These are phyloP conservation scores for Diplolepis rosae DNA, from an alignment of 2,888 invertebrate species.

Conservation along the genomic window DNA sequence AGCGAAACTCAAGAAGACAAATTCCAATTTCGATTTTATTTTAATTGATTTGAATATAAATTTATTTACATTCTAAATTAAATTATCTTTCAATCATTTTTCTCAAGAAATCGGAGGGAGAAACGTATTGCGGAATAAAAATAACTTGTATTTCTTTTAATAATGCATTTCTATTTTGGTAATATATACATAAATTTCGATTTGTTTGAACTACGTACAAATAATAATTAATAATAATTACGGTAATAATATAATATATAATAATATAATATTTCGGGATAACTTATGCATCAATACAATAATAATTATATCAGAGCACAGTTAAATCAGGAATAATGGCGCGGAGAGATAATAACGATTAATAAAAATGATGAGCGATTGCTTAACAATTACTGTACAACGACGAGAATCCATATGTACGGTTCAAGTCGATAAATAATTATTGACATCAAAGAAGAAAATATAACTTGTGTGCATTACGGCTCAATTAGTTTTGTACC, in stretches of 20 bases:
- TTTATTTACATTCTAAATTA: no score
- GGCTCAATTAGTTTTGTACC: not conserved
- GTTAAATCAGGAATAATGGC: slow-evolving; percentile 10
- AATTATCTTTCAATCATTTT: no score
- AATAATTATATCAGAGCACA: slow-evolving; percentile 14
- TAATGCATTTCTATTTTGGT: slow-evolving; percentile 56
- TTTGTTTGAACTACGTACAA: slow-evolving; percentile 38
- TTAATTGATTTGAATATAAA: no score
- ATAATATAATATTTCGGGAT: slow-evolving; percentile 31
- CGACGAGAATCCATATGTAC: slow-evolving; percentile 4
- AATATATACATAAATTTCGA: slow-evolving; percentile 40
- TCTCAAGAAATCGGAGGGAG: no score
- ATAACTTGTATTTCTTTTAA: slow-evolving; percentile 43
- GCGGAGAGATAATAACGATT: slow-evolving; percentile 13
- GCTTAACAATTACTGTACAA: slow-evolving; percentile 27
- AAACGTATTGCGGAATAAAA: not conserved
- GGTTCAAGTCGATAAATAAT: slow-evolving; percentile 9
- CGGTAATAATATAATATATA: slow-evolving; percentile 32
- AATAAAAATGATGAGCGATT: slow-evolving; percentile 8
- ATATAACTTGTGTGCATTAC: not conserved
- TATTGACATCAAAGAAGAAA: slow-evolving; percentile 9
- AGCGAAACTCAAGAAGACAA: not conserved
- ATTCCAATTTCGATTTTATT: not conserved
- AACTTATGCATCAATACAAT: slow-evolving; percentile 26
- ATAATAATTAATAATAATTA: slow-evolving; percentile 30